Conservation (phyloP, 2,888 invertebrate genomes). For the Tryphoninae sp. region DNA sequence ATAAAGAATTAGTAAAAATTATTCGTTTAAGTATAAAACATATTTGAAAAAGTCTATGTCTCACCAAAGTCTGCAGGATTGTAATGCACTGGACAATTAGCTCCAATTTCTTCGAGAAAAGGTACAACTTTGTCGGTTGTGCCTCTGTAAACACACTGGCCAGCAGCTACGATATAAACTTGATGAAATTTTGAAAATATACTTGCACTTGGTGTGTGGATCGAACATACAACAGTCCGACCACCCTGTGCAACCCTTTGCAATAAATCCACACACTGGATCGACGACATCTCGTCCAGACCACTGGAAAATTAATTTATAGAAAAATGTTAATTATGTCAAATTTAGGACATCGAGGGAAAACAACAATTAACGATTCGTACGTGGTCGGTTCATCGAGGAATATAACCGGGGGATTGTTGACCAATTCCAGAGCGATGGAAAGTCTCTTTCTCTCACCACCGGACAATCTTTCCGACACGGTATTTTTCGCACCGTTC, state of each 20-base stretch:
- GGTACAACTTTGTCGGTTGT: constrained; percentile 90
- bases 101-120: constrained; percentile 88
- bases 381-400: constrained; percentile 98
- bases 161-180: constrained; percentile 93
- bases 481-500: constrained; percentile 87
- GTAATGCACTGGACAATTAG: constrained; percentile 94
- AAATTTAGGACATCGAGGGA: neutral
- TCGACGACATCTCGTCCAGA: constrained; percentile 94
- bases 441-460: constrained; percentile 97
- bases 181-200: constrained; percentile 96
- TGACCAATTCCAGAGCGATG: constrained; percentile 95
- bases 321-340: constrained; percentile 4
- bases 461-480: constrained; percentile 90
- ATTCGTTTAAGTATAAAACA: neutral
- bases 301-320: constrained; percentile 84
- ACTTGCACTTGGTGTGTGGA: constrained; percentile 97
- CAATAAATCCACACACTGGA: constrained; percentile 93
- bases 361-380: constrained; percentile 74
- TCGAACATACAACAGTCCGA: constrained; percentile 95
- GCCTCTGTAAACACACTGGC: constrained; percentile 95
- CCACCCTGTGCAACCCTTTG: constrained; percentile 91
- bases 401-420: constrained; percentile 97
- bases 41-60: constrained; percentile 72
- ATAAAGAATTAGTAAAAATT: constrained; percentile 18
- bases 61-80: constrained; percentile 98